These are phyloP conservation scores for Cephalopholis sonnerati DNA, from an alignment of 2,113 vertebrate species.

Conservation along the genomic window DNA sequence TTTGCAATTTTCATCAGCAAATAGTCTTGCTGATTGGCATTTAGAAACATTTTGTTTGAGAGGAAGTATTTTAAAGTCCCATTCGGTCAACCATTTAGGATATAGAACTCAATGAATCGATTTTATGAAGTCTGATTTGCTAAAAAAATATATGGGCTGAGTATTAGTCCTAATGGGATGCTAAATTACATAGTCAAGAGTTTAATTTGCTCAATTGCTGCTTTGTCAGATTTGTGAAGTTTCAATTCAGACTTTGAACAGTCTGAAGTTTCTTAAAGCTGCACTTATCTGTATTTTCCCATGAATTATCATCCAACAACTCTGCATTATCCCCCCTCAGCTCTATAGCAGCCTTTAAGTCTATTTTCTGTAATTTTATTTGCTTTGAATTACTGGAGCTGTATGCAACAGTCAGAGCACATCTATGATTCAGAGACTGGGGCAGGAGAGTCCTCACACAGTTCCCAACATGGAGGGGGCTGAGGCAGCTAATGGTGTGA, in stretches of 20 bases:
- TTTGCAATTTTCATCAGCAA: constrained; percentile 24
- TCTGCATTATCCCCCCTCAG: neutral
- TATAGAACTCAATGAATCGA: neutral
- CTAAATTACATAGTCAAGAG: neutral
- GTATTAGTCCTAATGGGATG: neutral
- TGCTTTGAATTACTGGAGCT: neutral
- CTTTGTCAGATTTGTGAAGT: constrained; percentile 6
- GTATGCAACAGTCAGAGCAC: too few relatives aligned
- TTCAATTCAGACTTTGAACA: neutral
- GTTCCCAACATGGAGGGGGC: too few relatives aligned
- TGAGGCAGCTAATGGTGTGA: too few relatives aligned
- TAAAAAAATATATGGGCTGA: neutral
- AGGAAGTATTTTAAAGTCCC: constrained; percentile 25
- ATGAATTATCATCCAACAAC: neutral
- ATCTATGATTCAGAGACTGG: too few relatives aligned
- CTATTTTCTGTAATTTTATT: neutral
- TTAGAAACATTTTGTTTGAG: constrained; percentile 20
- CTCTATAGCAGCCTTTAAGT: neutral
- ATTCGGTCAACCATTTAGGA: constrained; percentile 18
- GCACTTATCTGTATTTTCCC: neutral
- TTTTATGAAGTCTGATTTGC: constrained; percentile 16
- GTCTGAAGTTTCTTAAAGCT: constrained; percentile 3
- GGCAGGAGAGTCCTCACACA: too few relatives aligned
- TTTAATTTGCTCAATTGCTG: constrained; percentile 4
- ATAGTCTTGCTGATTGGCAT: constrained; percentile 26